phyloP scores from a whole-genome alignment of 2,888 invertebrate genomes.

The Glaucopsyche alexis region DNA sequence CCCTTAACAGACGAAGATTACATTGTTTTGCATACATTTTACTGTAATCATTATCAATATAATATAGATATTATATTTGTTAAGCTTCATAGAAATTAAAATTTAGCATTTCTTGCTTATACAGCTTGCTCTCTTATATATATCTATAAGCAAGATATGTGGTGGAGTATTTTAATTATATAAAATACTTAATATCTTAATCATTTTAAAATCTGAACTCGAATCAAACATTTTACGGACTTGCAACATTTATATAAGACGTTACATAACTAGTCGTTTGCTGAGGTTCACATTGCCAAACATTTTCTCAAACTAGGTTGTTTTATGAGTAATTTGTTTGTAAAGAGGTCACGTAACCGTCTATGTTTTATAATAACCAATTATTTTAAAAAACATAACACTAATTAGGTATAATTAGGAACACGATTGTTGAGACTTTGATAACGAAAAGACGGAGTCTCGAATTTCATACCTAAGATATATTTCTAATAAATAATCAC shows the following conservation, averaged over 20 bases:
- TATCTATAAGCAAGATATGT: not conserved
- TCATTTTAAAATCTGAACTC: not conserved
- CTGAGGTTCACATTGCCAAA: slow-evolving; percentile 39
- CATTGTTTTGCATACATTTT: not conserved
- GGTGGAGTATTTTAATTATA: not conserved
- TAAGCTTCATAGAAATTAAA: not conserved
- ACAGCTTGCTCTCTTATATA: not conserved
- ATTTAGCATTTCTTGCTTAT: not conserved
- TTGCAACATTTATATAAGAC: slow-evolving; percentile 58
- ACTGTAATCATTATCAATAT: not conserved
- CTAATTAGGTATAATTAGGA: not conserved
- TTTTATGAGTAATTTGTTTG: slow-evolving; percentile 27
- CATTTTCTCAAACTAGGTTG: slow-evolving; percentile 28
- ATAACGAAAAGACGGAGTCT: not conserved
- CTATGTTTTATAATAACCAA: slow-evolving; percentile 19
- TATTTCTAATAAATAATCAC: not conserved
- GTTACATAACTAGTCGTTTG: slow-evolving; percentile 65
- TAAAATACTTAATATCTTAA: not conserved
- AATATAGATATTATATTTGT: not conserved
- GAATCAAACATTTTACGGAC: slow-evolving; percentile 9
- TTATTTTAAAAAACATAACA: slow-evolving; percentile 12
- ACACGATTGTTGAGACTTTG: not conserved
- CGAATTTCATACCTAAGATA: not conserved
- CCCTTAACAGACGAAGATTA: not conserved
- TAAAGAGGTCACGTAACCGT: slow-evolving; percentile 26